Conservation (phyloP, 1,140 invertebrate species). For the Gonatopus flavifemur region DNA sequence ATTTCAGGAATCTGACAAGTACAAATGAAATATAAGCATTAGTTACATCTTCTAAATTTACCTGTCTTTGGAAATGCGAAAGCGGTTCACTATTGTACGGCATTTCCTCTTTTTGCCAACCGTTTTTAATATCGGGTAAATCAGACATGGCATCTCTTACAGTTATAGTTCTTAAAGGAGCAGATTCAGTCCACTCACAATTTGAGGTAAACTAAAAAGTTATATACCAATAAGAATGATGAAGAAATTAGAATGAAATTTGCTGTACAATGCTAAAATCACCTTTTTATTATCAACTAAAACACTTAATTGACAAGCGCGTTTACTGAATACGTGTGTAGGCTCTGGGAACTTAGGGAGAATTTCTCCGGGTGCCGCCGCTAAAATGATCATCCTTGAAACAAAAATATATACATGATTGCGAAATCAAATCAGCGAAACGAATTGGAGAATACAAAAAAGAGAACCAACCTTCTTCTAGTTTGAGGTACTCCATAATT, state of each 20-base stretch:
- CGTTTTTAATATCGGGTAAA: constrained; percentile 76
- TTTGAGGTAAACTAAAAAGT: constrained; percentile 49
- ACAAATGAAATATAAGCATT: background rate
- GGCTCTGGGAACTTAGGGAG: constrained; percentile 84
- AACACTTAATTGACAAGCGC: constrained; percentile 72
- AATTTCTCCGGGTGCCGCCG: constrained; percentile 77
- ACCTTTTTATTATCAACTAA: constrained; percentile 72
- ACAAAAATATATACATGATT: constrained; percentile 4
- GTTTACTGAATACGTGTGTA: constrained; percentile 74
- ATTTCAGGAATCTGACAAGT: background rate
- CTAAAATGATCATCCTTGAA: constrained; percentile 78
- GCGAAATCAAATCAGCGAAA: background rate
- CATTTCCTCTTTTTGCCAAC: constrained; percentile 71
- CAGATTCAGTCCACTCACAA: constrained; percentile 63
- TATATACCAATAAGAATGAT: background rate
- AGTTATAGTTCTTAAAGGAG: constrained; percentile 73
- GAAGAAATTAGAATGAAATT: background rate
- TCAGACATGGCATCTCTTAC: constrained; percentile 83
- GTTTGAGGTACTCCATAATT: constrained; percentile 86
- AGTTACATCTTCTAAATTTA: constrained; percentile 36
- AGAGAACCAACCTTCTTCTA: constrained; percentile 62
- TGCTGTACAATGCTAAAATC: constrained; percentile 2
- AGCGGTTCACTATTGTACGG: constrained; percentile 71
- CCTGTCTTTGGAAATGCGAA: constrained; percentile 76
- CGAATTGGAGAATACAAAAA: background rate